Evolutionary conservation across 2,888 invertebrate genomes (phyloP), one percentile per base, ranked within the genome.

Genomic region (Pogonocherus hispidulus): DNA sequence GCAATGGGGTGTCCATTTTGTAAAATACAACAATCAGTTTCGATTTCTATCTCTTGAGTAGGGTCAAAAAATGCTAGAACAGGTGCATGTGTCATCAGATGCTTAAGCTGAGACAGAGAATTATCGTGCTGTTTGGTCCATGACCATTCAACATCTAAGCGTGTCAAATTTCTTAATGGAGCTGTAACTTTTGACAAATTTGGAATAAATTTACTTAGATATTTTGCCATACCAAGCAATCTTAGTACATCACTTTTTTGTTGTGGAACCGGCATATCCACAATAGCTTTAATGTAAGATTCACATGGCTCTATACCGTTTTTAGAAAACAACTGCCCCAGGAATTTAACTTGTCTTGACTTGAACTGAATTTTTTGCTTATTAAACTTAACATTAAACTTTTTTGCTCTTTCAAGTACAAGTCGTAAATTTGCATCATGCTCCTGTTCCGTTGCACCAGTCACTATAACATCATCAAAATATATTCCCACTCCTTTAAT

Each of bases 381-480:
- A 16, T 14, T 44, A 14, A 44, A 44, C 6, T n/a, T 44, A 6
- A 44, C 6, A 44, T 16, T 16, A 16, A 6, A 44, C 16, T 74
- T 56, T 41, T 63, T 9, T 5, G 72, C 71, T 41, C 67, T 47
- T 56, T 74, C 73, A 37, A 78, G 27, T 46, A 70, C 66, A 37
- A 55, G 5, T 47, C 65, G 51, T 35, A 76, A 59, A 67, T 69
- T 72, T 16, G 51, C 1, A 46, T 72, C 70, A 67, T 74, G 72
- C n/a, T n/a, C n/a, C n/a, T n/a, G n/a, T n/a, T n/a, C n/a, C n/a
- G n/a, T n/a, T n/a, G n/a, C n/a, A n/a, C 44, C 44, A 16, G 16
- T 14, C 1, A 44, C 6, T 14, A 74, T 64, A 8, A 70, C 56
- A 70, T 81, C 80, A 71, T 81, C 79, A 27, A 80, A 69, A 65